Evolutionary conservation across 2,113 vertebrate genomes (phyloP), one percentile per base, ranked within the genome.

Genomic region (Perca schrenkii): DNA sequence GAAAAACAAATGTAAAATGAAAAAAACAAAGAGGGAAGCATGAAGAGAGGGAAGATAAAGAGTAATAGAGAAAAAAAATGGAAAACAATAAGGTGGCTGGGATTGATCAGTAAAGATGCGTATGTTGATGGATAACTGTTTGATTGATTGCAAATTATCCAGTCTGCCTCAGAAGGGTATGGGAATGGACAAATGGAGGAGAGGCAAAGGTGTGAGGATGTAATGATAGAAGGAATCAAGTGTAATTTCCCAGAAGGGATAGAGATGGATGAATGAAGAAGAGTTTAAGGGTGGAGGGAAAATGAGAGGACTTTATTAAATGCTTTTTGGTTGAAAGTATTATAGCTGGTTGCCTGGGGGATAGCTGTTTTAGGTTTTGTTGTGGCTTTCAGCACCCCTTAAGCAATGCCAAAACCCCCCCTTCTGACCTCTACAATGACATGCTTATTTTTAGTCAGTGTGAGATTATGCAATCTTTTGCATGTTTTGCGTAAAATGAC

Each of bases 211-310:
- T 79, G 63, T 19, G 16, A 73, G 78, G 50, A 68, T 57, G 49
- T 69, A 77, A 80, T 86, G 84, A 79, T 86, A 85, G 75, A 84
- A 76, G 31, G 83, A 84, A 89, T 88, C 76, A 83, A 69, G 74
- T 77, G 63, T 89, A 83, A 91, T 93, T 93, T 90, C 88, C 88
- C 93, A 53, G 73, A 79, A 88, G 88, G 70, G 74, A 76, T 69
- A 6, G 16, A 68, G 69, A 50, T 70, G 60, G 86, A 83, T 78
- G 79, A 78, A 66, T 86, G 73, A 82, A 74, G 76, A 84, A 16
- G 36, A 79, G 28, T 28, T 28, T 28, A 28, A 86, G 65, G 43
- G 63, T 56, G 15, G 70, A 82, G 61, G 69, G 62, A 74, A 63
- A 84, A 82, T 71, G 66, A 74, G 73, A 88, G 43, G 68, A 85